Percentiles rank a stretch among this genome's conserved stretches.
Evolutionary conservation across 2,888 invertebrate genomes (phyloP).

Genomic region (Dexiosoma caninum): DNA sequence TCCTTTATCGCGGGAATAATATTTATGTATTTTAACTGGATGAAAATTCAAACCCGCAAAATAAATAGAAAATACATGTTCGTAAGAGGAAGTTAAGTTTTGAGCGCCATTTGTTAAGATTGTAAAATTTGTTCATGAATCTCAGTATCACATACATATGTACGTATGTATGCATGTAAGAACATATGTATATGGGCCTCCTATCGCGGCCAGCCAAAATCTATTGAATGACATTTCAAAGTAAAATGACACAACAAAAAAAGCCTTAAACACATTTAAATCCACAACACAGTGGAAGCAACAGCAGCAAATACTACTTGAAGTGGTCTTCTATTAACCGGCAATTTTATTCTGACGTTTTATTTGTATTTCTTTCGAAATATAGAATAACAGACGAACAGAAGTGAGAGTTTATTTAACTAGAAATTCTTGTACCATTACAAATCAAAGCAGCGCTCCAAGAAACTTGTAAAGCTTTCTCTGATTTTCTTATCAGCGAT

Average conservation of each 20-base stretch:
- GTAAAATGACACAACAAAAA: constrained; percentile 33
- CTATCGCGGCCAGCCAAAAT: constrained; percentile 8
- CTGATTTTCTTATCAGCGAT: background rate
- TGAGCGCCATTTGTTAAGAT: constrained; percentile 36
- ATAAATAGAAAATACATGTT: background rate
- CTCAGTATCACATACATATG: background rate
- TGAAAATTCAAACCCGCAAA: constrained; percentile 5
- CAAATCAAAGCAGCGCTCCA: background rate
- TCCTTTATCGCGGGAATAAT: constrained; percentile 70
- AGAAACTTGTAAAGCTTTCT: background rate
- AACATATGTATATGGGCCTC: too few species aligned
- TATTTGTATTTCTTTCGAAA: constrained; percentile 25
- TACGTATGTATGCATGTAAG: background rate
- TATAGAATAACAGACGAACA: constrained; percentile 15
- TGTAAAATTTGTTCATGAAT: constrained; percentile 10
- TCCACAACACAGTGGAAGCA: background rate
- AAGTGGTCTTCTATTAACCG: constrained; percentile 31
- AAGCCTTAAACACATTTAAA: constrained; percentile 4
- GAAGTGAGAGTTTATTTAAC: constrained; percentile 31
- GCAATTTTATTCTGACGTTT: constrained; percentile 20
- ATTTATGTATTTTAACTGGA: constrained; percentile 8
- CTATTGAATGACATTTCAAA: constrained; percentile 33
- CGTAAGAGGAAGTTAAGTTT: constrained; percentile 38
- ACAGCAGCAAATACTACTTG: constrained; percentile 40
- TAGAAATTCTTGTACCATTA: background rate